phyloP scores from a whole-genome alignment of 2,888 invertebrate species.

The Hydropsyche betteni region DNA sequence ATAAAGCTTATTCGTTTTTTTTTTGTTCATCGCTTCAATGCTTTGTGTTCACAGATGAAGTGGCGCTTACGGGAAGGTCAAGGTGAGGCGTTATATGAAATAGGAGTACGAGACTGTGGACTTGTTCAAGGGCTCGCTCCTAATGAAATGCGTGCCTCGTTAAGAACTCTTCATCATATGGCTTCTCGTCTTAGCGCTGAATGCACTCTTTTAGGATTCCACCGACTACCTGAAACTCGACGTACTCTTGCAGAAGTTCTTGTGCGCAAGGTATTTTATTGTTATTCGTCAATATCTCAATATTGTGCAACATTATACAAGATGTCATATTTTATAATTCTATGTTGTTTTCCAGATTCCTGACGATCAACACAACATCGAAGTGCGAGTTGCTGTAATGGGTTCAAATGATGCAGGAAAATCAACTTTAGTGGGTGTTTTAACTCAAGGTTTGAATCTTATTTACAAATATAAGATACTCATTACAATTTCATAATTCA shows the following conservation, averaged over 20 bases:
- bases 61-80: constrained; percentile 97
- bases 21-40: constrained; percentile 24
- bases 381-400: constrained; percentile 90
- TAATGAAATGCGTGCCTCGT: constrained; percentile 85
- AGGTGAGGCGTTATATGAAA: constrained; percentile 97
- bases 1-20: constrained; percentile 35
- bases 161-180: constrained; percentile 88
- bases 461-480: background rate
- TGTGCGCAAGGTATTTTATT: constrained; percentile 75
- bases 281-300: background rate
- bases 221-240: constrained; percentile 56
- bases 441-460: constrained; percentile 80
- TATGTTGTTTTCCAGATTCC: constrained; percentile 64
- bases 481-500: background rate
- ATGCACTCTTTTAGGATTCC: constrained; percentile 56
- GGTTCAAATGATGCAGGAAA: constrained; percentile 98
- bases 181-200: constrained; percentile 86
- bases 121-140: constrained; percentile 84
- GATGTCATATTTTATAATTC: too few relatives aligned
- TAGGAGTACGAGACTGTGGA: constrained; percentile 93
- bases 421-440: constrained; percentile 92
- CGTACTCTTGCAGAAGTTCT: constrained; percentile 86
- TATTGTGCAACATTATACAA: background rate
- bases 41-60: constrained; percentile 74
- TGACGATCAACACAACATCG: constrained; percentile 87